These are phyloP conservation scores for Lineus longissimus DNA, from an alignment of 1,140 invertebrate genomes.

Conservation along the genomic window DNA sequence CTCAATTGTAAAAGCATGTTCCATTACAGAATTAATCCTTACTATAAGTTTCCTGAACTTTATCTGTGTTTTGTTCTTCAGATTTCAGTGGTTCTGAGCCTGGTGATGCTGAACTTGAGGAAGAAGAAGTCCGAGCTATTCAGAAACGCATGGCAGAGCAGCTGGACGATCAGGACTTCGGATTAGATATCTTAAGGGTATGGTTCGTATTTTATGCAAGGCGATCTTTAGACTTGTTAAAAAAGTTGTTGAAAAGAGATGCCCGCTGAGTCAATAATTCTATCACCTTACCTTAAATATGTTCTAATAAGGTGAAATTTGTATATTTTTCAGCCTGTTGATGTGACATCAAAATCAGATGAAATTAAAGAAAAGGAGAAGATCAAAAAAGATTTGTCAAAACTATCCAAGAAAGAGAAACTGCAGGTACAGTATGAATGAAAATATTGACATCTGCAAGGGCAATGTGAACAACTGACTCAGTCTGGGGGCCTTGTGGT, in stretches of 20 bases:
- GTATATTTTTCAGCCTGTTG: too few relatives aligned
- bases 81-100: constrained; percentile 58
- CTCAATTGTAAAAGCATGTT: too few relatives aligned
- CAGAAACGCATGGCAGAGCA: constrained; percentile 74
- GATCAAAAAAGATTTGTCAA: constrained; percentile 70
- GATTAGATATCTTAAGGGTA: constrained; percentile 62
- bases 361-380: constrained; percentile 42
- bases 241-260: too few relatives aligned
- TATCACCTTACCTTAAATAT: too few relatives aligned
- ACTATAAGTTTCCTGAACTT: not conserved
- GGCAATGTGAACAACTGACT: too few relatives aligned
- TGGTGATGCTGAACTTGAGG: constrained; percentile 68
- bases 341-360: too few relatives aligned
- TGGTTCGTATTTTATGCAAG: not conserved
- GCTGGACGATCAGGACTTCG: constrained; percentile 77
- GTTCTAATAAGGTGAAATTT: too few relatives aligned
- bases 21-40: not conserved
- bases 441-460: constrained; percentile 9
- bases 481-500: too few relatives aligned
- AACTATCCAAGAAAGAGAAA: constrained; percentile 71
- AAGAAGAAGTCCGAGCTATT: constrained; percentile 77
- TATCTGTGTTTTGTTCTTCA: not conserved
- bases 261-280: too few relatives aligned
- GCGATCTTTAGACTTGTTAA: not conserved
- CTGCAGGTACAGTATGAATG: constrained; percentile 45